phyloP scores from a whole-genome alignment of 2,888 invertebrate species.

The Arctia plantaginis region DNA sequence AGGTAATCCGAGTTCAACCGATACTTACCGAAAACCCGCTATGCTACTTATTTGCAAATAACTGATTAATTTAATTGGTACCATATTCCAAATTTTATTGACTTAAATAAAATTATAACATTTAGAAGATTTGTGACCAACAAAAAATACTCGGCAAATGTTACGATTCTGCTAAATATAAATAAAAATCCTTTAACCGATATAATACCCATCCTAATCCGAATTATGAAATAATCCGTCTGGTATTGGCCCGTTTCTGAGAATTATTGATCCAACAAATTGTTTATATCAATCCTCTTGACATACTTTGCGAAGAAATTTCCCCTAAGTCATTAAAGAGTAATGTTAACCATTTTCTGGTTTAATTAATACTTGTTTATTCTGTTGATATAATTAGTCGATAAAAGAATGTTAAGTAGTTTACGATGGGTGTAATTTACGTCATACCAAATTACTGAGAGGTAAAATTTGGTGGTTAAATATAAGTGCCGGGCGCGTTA shows the following conservation, averaged over 20 bases:
- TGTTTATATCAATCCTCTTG: conserved; percentile 39
- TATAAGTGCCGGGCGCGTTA: conserved; percentile 73
- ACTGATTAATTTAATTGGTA: neutral
- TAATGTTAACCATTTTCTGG: conserved; percentile 32
- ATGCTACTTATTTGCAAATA: neutral
- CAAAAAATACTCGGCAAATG: conserved; percentile 27
- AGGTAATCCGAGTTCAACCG: too few species aligned
- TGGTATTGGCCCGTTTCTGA: conserved; percentile 48
- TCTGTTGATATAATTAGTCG: conserved; percentile 51
- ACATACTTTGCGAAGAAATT: conserved; percentile 32
- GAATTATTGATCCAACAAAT: conserved; percentile 54
- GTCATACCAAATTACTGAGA: conserved; percentile 52
- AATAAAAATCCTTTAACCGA: conserved; percentile 52
- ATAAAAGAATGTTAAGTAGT: conserved; percentile 55
- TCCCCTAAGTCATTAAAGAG: conserved; percentile 29
- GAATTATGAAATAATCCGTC: conserved; percentile 57
- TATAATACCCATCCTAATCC: conserved; percentile 48
- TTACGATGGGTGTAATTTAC: conserved; percentile 55
- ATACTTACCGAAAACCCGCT: too few species aligned
- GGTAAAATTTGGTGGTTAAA: conserved; percentile 60
- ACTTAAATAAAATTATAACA: conserved; percentile 18
- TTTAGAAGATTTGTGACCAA: conserved; percentile 29
- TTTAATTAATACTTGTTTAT: conserved; percentile 43
- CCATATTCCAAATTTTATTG: conserved; percentile 13
- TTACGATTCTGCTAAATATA: conserved; percentile 54